These are phyloP conservation scores for Lumbricus terrestris DNA, from an alignment of 2,888 invertebrate genomes.

Conservation along the genomic window DNA sequence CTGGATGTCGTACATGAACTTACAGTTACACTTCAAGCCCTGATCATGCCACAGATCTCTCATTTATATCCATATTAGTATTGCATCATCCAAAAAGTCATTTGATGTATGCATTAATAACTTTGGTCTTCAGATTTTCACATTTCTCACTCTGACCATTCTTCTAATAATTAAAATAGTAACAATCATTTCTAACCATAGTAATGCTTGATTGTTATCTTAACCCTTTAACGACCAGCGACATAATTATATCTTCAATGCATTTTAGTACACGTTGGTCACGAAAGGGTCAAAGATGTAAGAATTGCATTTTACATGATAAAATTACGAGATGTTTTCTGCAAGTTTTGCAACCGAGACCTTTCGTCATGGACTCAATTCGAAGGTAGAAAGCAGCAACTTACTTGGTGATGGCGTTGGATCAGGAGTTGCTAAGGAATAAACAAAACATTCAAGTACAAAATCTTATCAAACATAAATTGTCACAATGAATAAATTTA, in stretches of 20 bases:
- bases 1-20: too few relatives aligned
- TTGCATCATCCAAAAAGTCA: neutral
- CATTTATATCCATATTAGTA: neutral
- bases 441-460: neutral
- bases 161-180: neutral
- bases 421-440: neutral
- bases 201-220: neutral
- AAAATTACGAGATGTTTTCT: neutral
- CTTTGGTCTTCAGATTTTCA: neutral
- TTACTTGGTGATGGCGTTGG: slow-evolving; percentile 21
- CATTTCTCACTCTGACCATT: neutral
- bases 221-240: too few relatives aligned
- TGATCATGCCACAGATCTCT: neutral
- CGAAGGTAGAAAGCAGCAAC: too few relatives aligned
- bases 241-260: too few relatives aligned
- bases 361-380: neutral
- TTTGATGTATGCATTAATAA: neutral
- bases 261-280: too few relatives aligned
- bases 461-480: slow-evolving; percentile 5
- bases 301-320: neutral
- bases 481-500: neutral
- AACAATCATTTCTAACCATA: neutral
- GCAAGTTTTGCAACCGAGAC: neutral
- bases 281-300: too few relatives aligned
- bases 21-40: too few relatives aligned